Evolutionary conservation across 2,888 invertebrate species (phyloP), one percentile per base, ranked within the genome.

Genomic region (Fissipunctia ypsillon): DNA sequence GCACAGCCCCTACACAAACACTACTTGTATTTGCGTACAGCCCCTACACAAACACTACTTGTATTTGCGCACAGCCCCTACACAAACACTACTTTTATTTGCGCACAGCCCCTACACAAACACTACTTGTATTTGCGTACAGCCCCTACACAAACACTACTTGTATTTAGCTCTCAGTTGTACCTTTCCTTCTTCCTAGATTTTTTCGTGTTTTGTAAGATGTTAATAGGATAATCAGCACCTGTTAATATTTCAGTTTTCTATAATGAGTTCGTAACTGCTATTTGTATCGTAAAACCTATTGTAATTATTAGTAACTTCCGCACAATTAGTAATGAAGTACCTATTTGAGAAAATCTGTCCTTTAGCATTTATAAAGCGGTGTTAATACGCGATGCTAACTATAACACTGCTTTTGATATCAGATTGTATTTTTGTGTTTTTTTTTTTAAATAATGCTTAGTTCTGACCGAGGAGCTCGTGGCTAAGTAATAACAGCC

Each of bases 131-230:
- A 45, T 61, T 57, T 78, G n/a, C n/a, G n/a, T n/a, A n/a, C 69
- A 66, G 57, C 43, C 28, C 4, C 22, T 4, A 72, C 50, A 72
- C 48, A 65, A 61, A 52, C 45, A 65, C 31, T 71, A 64, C 38
- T 45, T 56, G 64, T 80, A 45, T 61, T 57, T 78, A 78, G 78
- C 56, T 63, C 41, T 69, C 54, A 38, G 48, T 81, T 77, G 25
- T 69, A 65, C n/a, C 65, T 57, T 54, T 54, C 63, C 66, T 77
- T n/a, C 82, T 78, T 78, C 59, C 50, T 78, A 78, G 76, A 81
- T 45, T 38, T 22, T 60, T 28, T 73, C 54, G 52, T 61, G 52
- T 66, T 60, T 73, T 41, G 52, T 73, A 50, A 63, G 3, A 59
- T 14, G 22, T 19, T 73, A 9, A 16, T 56, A 74, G 50, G 61